Evolutionary conservation across 2,113 vertebrate genomes (phyloP).

Genomic region (Maccullochella peelii): DNA sequence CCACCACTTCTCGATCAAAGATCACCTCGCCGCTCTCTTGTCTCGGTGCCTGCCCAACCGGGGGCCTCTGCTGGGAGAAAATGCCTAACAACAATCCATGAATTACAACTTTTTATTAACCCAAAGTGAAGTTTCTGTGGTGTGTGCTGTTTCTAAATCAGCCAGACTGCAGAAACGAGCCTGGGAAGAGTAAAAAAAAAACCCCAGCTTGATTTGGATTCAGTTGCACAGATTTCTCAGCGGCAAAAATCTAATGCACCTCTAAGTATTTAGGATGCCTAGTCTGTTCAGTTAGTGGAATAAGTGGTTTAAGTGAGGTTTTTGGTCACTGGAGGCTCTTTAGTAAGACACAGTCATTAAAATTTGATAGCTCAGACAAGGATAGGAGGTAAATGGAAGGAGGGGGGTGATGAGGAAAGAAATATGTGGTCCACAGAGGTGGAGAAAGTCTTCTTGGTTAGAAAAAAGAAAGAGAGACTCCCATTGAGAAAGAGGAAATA

Average conservation of each 20-base stretch:
- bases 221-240: slow-evolving; percentile 39
- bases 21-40: slow-evolving; percentile 51
- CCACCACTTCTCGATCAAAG: slow-evolving; percentile 58
- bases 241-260: slow-evolving; percentile 40
- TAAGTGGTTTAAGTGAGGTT: slow-evolving; percentile 69
- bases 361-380: slow-evolving; percentile 64
- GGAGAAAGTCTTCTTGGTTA: background rate
- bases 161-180: slow-evolving; percentile 17
- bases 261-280: slow-evolving; percentile 60
- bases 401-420: slow-evolving; percentile 32
- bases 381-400: slow-evolving; percentile 39
- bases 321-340: slow-evolving; percentile 64
- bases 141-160: slow-evolving; percentile 46
- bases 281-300: slow-evolving; percentile 53
- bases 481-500: background rate
- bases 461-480: background rate
- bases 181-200: background rate
- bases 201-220: slow-evolving; percentile 41
- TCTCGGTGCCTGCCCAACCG: slow-evolving; percentile 15
- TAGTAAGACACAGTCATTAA: slow-evolving; percentile 70
- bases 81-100: slow-evolving; percentile 44
- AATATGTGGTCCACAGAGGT: slow-evolving; percentile 4
- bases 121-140: slow-evolving; percentile 25
- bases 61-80: slow-evolving; percentile 40
- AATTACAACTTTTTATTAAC: slow-evolving; percentile 62